Evolutionary conservation across 2,888 invertebrate species (phyloP).

Genomic region (Eristalis arbustorum): DNA sequence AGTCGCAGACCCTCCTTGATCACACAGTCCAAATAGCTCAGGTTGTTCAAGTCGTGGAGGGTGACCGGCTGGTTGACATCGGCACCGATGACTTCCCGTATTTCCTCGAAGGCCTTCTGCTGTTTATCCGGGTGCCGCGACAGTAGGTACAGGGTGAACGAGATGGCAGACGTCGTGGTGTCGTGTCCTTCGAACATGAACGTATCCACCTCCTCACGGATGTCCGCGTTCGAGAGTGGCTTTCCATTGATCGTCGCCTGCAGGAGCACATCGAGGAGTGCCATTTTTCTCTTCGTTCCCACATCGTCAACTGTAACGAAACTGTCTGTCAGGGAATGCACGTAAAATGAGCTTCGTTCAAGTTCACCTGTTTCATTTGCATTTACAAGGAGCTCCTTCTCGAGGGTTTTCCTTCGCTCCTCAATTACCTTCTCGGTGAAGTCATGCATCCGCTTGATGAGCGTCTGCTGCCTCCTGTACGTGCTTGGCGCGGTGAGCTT

Average conservation of each 20-base stretch:
- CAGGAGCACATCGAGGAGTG: conserved; percentile 85
- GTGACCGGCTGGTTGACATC: conserved; percentile 71
- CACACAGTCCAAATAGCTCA: conserved; percentile 82
- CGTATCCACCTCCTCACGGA: conserved; percentile 86
- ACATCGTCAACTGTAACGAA: conserved; percentile 63
- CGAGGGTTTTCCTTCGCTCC: conserved; percentile 72
- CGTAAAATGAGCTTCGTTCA: not conserved
- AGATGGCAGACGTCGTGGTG: conserved; percentile 77
- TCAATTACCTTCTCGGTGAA: conserved; percentile 75
- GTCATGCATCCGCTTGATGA: conserved; percentile 74
- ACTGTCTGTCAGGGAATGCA: not conserved
- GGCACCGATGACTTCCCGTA: conserved; percentile 74
- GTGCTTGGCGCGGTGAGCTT: conserved; percentile 71
- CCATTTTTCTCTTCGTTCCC: conserved; percentile 83
- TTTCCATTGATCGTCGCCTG: conserved; percentile 82
- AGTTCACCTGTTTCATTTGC: not conserved
- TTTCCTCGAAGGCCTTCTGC: conserved; percentile 74
- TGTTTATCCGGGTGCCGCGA: conserved; percentile 76
- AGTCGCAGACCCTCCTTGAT: conserved; percentile 85
- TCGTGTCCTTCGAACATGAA: conserved; percentile 82
- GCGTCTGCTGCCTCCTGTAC: conserved; percentile 71
- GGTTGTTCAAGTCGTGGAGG: conserved; percentile 74
- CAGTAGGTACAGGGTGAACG: conserved; percentile 75
- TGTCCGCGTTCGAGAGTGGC: conserved; percentile 82
- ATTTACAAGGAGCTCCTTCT: conserved; percentile 48